Evolutionary conservation across 2,797 vertebrate species (phyloP).

Genomic region (Enteromius thamalakanensis): DNA sequence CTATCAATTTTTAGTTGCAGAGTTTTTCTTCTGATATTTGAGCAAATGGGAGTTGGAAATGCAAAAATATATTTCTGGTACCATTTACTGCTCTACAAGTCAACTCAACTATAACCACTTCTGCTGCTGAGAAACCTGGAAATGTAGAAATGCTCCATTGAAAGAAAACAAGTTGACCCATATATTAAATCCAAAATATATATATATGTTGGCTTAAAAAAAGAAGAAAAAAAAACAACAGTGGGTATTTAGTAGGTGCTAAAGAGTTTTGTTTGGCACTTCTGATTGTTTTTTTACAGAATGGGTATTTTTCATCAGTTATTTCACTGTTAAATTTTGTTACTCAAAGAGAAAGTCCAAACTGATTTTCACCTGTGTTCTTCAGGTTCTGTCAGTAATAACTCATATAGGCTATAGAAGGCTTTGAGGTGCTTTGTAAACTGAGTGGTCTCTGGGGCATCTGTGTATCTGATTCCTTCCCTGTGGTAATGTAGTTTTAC

Average conservation of each 20-base stretch:
- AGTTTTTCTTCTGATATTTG: no score
- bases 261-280: neutral
- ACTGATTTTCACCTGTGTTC: constrained; percentile 45
- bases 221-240: no score
- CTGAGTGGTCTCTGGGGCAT: constrained; percentile 27
- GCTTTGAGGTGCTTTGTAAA: constrained; percentile 51
- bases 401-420: neutral
- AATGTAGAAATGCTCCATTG: no score
- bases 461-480: constrained; percentile 50
- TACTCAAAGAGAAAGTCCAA: neutral
- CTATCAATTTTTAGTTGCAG: no score
- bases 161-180: no score
- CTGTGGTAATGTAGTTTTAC: constrained; percentile 44
- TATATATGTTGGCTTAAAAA: no score
- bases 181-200: no score
- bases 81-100: no score
- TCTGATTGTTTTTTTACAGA: neutral
- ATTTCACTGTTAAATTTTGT: neutral
- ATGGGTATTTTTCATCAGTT: neutral
- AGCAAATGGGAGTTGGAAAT: no score
- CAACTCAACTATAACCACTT: no score
- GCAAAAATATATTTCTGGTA: no score
- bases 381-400: constrained; percentile 43
- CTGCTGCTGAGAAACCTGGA: no score
- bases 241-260: neutral